Evolutionary conservation across 2,113 vertebrate genomes (phyloP).

Genomic region (Gallinago paraguaiae): DNA sequence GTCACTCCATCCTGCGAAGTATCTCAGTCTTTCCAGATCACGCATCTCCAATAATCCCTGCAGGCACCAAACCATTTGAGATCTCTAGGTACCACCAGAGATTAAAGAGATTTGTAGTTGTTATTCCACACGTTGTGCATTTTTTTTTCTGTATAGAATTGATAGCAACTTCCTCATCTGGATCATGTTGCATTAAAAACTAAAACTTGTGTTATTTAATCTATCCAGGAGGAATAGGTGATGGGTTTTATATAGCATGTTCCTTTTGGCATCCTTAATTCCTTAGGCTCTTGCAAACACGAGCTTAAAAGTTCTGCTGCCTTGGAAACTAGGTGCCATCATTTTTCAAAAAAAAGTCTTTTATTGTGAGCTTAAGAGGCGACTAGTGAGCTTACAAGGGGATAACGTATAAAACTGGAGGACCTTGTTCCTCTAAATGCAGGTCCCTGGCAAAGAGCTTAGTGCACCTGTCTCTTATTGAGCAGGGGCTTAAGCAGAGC

Average conservation of each 20-base stretch:
- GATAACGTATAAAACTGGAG: neutral
- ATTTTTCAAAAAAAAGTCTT: neutral
- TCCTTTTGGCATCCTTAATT: conserved; percentile 9
- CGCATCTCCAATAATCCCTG: rapidly evolving
- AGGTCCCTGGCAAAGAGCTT: conserved; percentile 27
- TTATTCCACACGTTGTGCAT: neutral
- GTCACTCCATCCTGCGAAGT: neutral
- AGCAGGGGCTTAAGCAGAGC: conserved; percentile 17
- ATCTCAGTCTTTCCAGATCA: neutral
- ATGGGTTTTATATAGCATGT: neutral
- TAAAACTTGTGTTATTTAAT: neutral
- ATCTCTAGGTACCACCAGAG: neutral
- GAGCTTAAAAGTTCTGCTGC: conserved; percentile 10
- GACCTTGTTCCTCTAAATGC: neutral
- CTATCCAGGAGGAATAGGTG: neutral
- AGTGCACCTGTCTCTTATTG: conserved; percentile 45
- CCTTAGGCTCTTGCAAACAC: neutral
- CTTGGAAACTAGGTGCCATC: conserved; percentile 57
- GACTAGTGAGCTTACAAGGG: neutral
- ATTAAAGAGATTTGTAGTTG: conserved; percentile 24
- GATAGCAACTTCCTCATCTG: neutral
- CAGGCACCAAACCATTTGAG: neutral
- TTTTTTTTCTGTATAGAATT: neutral
- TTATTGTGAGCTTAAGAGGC: neutral
- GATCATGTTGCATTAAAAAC: neutral